phyloP scores from a whole-genome alignment of 2,113 vertebrate genomes.

The Dendrocopos noguchii region DNA sequence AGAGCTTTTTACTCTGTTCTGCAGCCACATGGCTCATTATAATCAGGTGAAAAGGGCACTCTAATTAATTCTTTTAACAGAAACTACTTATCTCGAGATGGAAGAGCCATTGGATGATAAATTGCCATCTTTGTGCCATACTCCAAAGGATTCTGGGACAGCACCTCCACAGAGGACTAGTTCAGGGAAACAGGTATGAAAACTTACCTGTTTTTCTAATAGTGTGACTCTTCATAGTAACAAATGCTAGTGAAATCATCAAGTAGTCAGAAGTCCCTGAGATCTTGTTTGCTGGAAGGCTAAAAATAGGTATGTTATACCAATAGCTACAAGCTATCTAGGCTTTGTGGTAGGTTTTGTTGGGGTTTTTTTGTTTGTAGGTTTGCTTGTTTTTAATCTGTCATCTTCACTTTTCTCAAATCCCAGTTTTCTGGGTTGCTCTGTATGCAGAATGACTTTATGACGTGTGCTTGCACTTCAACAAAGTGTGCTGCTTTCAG shows the following conservation, averaged over 20 bases:
- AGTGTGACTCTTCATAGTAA: background rate
- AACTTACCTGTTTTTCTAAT: background rate
- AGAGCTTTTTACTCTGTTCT: background rate
- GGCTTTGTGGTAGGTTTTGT: background rate
- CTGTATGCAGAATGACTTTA: background rate
- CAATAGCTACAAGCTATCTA: background rate
- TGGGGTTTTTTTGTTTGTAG: background rate
- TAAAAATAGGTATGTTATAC: background rate
- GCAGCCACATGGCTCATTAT: background rate
- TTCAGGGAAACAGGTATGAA: slow-evolving; percentile 64
- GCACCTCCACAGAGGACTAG: slow-evolving; percentile 28
- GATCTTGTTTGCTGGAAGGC: background rate
- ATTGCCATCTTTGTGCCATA: slow-evolving; percentile 8
- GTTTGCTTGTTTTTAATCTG: background rate
- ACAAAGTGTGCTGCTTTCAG: background rate
- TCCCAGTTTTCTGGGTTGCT: background rate
- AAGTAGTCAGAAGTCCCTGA: background rate
- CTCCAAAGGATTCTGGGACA: slow-evolving; percentile 57
- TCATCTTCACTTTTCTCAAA: background rate
- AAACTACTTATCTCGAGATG: slow-evolving; percentile 43
- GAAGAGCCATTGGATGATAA: slow-evolving; percentile 63
- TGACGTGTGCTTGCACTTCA: background rate
- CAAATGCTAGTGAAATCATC: background rate
- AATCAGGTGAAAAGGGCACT: background rate
- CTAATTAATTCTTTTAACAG: background rate